phyloP scores from a whole-genome alignment of 2,113 vertebrate genomes.

The Nibea albiflora region DNA sequence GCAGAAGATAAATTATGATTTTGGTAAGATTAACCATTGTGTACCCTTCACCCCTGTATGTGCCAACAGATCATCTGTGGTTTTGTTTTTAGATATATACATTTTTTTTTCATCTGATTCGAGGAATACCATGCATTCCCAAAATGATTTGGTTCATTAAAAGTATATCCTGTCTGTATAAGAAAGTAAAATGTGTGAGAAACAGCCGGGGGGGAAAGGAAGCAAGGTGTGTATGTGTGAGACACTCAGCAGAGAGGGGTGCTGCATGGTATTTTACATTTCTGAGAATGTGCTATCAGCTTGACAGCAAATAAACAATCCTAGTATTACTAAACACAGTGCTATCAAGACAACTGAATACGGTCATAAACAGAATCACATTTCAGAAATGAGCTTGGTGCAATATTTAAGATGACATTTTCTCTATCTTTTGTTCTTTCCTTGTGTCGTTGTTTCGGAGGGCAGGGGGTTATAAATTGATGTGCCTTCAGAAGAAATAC shows the following conservation, averaged over 20 bases:
- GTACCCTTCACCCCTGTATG: constrained; percentile 29
- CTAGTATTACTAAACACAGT: constrained; percentile 39
- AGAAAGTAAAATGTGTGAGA: constrained; percentile 19
- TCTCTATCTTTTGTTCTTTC: constrained; percentile 23
- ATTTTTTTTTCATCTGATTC: constrained; percentile 3
- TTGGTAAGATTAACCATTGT: background rate
- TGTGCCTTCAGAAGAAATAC: constrained; percentile 79
- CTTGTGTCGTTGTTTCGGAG: constrained; percentile 55
- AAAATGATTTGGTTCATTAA: constrained; percentile 32
- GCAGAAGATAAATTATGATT: background rate
- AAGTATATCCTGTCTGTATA: constrained; percentile 26
- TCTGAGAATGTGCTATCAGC: constrained; percentile 45
- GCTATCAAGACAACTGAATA: constrained; percentile 34
- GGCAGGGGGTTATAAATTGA: constrained; percentile 58
- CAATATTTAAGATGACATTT: constrained; percentile 69
- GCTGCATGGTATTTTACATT: constrained; percentile 40
- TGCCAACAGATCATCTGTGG: constrained; percentile 58
- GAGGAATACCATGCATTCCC: constrained; percentile 44
- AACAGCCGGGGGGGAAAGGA: no score
- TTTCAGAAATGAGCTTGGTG: constrained; percentile 67
- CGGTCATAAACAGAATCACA: constrained; percentile 29
- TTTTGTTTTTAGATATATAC: constrained; percentile 10
- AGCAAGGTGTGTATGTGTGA: background rate
- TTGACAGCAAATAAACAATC: constrained; percentile 52
- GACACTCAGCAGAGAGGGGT: constrained; percentile 10